Conservation (phyloP, 2,888 invertebrate genomes). For the Tupiocoris notatus region DNA sequence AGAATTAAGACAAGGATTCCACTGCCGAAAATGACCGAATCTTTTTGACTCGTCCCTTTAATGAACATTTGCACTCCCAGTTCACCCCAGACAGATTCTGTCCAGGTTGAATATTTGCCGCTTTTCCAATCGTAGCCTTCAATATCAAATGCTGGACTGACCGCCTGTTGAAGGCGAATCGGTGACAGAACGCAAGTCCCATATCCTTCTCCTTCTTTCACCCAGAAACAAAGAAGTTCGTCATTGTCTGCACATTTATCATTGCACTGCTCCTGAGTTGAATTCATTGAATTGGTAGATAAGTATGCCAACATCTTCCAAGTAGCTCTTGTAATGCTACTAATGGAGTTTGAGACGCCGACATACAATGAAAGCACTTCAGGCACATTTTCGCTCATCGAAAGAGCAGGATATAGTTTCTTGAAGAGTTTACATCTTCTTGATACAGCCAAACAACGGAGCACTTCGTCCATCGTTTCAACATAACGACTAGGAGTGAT, state of each 20-base stretch:
- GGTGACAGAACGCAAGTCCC: conserved; percentile 71
- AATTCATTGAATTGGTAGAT: conserved; percentile 55
- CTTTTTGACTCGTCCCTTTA: conserved; percentile 63
- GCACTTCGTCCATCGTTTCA: conserved; percentile 65
- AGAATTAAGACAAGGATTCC: conserved; percentile 53
- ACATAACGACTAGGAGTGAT: neutral
- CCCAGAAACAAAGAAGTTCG: conserved; percentile 56
- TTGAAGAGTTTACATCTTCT: conserved; percentile 67
- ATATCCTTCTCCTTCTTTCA: conserved; percentile 61
- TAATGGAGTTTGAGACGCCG: conserved; percentile 60
- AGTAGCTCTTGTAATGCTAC: conserved; percentile 60
- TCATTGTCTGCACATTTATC: conserved; percentile 52
- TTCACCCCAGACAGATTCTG: conserved; percentile 80
- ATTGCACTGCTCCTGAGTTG: conserved; percentile 56
- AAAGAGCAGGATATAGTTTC: conserved; percentile 57
- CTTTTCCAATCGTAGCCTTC: conserved; percentile 73
- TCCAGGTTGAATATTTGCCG: conserved; percentile 79
- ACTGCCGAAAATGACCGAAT: conserved; percentile 59
- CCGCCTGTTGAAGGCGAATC: conserved; percentile 70
- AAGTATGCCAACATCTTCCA: conserved; percentile 64
- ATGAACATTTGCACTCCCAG: conserved; percentile 76
- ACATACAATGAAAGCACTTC: conserved; percentile 59
- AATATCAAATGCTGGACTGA: conserved; percentile 80
- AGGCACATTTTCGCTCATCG: conserved; percentile 48
- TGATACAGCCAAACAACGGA: conserved; percentile 73